Evolutionary conservation across 2,797 vertebrate genomes (phyloP).

Genomic region (Pteronotus mesoamericanus): DNA sequence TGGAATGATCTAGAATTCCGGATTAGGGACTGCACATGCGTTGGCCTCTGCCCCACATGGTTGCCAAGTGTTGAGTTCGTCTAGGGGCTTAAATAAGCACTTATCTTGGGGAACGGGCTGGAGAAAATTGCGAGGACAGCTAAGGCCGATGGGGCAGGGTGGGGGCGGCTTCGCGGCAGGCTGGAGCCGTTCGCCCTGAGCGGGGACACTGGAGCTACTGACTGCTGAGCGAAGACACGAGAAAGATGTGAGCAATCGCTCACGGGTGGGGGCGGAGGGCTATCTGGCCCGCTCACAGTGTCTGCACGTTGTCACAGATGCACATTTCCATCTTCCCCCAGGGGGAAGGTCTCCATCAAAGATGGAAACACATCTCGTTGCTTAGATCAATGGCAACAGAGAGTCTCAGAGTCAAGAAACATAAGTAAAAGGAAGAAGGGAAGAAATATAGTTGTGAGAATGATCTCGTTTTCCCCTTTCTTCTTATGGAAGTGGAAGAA

Average conservation of each 20-base stretch:
- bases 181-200: accelerated
- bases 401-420: not conserved
- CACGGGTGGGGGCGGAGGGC: not conserved
- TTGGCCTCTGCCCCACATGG: not conserved
- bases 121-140: not conserved
- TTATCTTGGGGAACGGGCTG: not conserved
- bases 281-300: not conserved
- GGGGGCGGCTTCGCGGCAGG: too few relatives aligned
- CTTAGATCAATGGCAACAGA: not conserved
- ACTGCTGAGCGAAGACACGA: not conserved
- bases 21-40: not conserved
- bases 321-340: not conserved
- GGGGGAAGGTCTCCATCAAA: not conserved
- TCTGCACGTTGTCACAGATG: not conserved
- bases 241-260: not conserved
- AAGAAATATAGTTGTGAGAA: not conserved
- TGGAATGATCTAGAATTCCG: not conserved
- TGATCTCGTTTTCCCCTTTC: not conserved
- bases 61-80: not conserved
- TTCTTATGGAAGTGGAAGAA: not conserved
- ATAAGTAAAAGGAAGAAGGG: not conserved
- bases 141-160: accelerated
- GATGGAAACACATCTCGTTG: not conserved
- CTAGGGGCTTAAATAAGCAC: not conserved
- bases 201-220: not conserved